These are phyloP conservation scores for Lottia gigantea DNA, from an alignment of 2,888 invertebrate genomes.

Conservation along the genomic window DNA sequence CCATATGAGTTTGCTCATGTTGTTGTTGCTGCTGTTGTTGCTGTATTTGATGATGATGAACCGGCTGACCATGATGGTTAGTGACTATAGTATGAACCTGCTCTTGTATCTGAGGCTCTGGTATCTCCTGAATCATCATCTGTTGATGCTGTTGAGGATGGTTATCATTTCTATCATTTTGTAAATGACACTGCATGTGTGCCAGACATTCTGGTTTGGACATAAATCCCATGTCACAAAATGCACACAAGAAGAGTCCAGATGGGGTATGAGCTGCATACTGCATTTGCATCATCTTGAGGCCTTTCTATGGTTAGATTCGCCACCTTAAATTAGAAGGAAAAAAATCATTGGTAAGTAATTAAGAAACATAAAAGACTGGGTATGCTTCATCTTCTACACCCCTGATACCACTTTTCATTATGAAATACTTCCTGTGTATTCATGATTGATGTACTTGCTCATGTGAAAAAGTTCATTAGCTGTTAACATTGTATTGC, in stretches of 20 bases:
- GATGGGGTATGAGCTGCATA: conserved; percentile 1
- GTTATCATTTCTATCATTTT: conserved; percentile 8
- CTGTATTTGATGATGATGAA: background rate
- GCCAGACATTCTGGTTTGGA: background rate
- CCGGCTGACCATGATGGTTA: background rate
- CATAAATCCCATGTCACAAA: conserved; percentile 1
- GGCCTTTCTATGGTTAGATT: background rate
- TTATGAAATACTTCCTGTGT: too few species aligned
- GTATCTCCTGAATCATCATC: conserved; percentile 4
- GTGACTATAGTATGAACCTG: background rate
- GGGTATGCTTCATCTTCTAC: too few species aligned
- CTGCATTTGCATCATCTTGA: background rate
- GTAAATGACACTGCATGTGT: conserved; percentile 7
- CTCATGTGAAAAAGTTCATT: too few species aligned
- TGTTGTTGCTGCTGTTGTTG: background rate
- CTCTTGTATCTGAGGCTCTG: conserved; percentile 2
- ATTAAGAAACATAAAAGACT: too few species aligned
- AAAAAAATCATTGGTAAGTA: background rate
- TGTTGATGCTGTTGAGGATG: conserved; percentile 1
- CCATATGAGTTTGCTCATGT: background rate
- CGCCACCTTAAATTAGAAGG: background rate
- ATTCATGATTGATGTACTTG: too few species aligned
- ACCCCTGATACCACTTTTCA: too few species aligned
- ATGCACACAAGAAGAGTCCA: background rate
- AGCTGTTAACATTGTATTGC: too few species aligned